phyloP scores from a whole-genome alignment of 2,888 invertebrate genomes.

The Ophion obscuratus region DNA sequence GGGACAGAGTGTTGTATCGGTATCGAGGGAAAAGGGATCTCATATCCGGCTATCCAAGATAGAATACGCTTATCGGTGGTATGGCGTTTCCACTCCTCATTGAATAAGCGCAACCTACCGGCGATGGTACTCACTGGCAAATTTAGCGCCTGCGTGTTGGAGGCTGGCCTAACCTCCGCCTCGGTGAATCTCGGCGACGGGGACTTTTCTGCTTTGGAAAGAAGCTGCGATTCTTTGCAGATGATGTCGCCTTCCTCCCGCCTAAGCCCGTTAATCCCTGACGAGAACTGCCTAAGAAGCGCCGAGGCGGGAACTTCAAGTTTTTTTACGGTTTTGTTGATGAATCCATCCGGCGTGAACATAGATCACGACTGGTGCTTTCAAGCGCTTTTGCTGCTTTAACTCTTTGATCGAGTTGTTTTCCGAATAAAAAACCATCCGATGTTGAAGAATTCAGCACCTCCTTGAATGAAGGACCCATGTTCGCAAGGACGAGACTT shows the following conservation, averaged over 20 bases:
- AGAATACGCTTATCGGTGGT: slow-evolving; percentile 49
- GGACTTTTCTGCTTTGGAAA: slow-evolving; percentile 25
- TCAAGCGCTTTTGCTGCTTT: slow-evolving; percentile 52
- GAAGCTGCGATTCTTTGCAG: not conserved
- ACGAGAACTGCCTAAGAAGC: too few relatives aligned
- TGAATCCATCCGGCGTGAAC: not conserved
- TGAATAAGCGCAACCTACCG: slow-evolving; percentile 54
- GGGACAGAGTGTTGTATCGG: not conserved
- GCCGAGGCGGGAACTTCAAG: not conserved
- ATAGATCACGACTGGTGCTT: slow-evolving; percentile 25
- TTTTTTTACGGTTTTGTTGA: slow-evolving; percentile 47
- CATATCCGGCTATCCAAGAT: slow-evolving; percentile 27
- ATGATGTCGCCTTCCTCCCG: too few relatives aligned
- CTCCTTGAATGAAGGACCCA: slow-evolving; percentile 50
- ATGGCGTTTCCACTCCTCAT: slow-evolving; percentile 27
- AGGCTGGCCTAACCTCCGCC: not conserved
- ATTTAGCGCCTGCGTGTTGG: slow-evolving; percentile 17
- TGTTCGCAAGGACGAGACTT: slow-evolving; percentile 4
- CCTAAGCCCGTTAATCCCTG: too few relatives aligned
- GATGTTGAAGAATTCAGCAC: slow-evolving; percentile 29
- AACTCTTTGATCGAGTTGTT: slow-evolving; percentile 51
- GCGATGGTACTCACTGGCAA: slow-evolving; percentile 53
- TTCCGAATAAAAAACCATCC: slow-evolving; percentile 56
- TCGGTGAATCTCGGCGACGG: slow-evolving; percentile 14
- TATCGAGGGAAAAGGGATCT: not conserved